Evolutionary conservation across 2,888 invertebrate species (phyloP), one percentile per base, ranked within the genome.

Genomic region (Lochmaea crataegi): DNA sequence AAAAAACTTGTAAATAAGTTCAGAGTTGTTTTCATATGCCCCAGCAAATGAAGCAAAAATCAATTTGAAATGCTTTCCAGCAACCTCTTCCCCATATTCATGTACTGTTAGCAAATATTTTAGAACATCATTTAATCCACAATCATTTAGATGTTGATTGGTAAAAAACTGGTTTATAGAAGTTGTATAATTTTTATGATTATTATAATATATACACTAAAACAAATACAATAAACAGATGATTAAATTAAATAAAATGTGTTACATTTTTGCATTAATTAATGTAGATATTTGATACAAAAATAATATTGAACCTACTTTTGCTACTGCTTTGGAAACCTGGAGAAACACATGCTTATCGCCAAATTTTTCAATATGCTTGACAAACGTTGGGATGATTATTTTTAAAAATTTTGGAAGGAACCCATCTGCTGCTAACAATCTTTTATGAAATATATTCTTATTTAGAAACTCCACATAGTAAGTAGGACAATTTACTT

Each of bases 41-140:
- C 75, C 70, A 48, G 77, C 77, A 78, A 83, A 83, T 60, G 84
- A 79, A 72, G 82, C 72, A 63, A 83, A 83, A 57, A 84, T 74
- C 61, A 85, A 72, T 79, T 82, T 84, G 74, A 77, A 83, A 53
- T 75, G 63, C 53, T 73, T n/a, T 61, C 70, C 73, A n/a, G 76
- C 65, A 64, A 68, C 56, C 10, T 71, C 63, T 63, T 72, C 71
- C 26, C 76, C 57, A 16, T 53, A 70, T 67, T 73, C 75, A 53
- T 75, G 78, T 18, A 61, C 38, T 18, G 66, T 67, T 18, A 71
- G 16, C 58, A 85, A 65, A 74, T 75, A 74, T 74, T 82, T 81
- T 11, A 84, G 69, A 12, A 84, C 58, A 18, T 71, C 32, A 75
- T 81, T 79, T 38, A 81, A 78, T 14, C 77, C 58, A 26, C 45